These are phyloP conservation scores for Clinocottus analis DNA, from an alignment of 2,113 vertebrate genomes.

Conservation along the genomic window DNA sequence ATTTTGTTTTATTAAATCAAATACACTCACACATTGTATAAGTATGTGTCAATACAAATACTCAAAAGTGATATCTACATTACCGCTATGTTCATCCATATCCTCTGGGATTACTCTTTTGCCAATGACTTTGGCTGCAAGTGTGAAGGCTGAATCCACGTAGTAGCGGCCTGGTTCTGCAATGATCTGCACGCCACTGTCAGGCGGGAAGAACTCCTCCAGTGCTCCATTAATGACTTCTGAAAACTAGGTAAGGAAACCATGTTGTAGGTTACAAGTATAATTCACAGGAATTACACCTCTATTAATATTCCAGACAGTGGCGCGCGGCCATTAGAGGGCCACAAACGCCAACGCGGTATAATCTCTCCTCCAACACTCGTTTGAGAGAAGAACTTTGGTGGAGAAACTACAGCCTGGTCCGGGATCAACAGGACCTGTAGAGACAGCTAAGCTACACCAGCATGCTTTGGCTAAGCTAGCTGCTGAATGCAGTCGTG, in stretches of 20 bases:
- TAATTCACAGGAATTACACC: background rate
- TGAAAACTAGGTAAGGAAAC: constrained; percentile 81
- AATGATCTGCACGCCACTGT: constrained; percentile 85
- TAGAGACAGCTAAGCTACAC: too few relatives aligned
- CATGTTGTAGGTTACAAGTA: background rate
- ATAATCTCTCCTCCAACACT: too few relatives aligned
- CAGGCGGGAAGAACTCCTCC: constrained; percentile 89
- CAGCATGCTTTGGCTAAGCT: too few relatives aligned
- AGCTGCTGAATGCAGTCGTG: too few relatives aligned
- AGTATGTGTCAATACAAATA: background rate
- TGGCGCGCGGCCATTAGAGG: too few relatives aligned
- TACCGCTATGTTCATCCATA: constrained; percentile 37
- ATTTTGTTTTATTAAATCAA: background rate
- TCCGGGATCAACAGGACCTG: too few relatives aligned
- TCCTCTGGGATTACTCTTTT: constrained; percentile 88
- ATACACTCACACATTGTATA: background rate
- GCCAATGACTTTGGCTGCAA: constrained; percentile 91
- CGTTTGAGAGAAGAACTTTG: too few relatives aligned
- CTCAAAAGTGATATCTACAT: background rate
- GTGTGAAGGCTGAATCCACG: constrained; percentile 89
- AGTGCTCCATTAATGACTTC: constrained; percentile 88
- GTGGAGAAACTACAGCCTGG: too few relatives aligned
- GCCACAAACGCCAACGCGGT: too few relatives aligned
- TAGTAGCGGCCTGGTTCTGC: constrained; percentile 93
- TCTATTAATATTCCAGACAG: background rate